These are phyloP conservation scores for Hyposoter dolosus DNA, from an alignment of 2,888 invertebrate species.

Conservation along the genomic window DNA sequence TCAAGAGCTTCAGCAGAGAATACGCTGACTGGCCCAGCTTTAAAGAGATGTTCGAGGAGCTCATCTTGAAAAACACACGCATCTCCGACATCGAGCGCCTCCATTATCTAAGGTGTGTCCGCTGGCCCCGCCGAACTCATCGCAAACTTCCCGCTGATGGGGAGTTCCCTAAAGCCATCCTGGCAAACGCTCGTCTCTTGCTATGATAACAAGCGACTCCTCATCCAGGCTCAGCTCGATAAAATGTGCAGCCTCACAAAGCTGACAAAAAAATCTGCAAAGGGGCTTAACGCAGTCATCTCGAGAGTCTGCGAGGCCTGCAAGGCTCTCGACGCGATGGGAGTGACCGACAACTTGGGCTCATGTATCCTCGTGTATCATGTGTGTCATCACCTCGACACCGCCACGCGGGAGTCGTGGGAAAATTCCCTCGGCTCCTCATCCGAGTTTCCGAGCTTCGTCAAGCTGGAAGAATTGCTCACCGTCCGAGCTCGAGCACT, in stretches of 20 bases:
- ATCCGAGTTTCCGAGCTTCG: conserved; percentile 2
- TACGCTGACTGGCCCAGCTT: not conserved
- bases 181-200: not conserved
- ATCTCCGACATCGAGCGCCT: not conserved
- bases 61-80: not conserved
- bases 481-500: not conserved
- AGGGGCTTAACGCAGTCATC: not conserved
- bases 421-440: conserved; percentile 38
- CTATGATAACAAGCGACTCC: not conserved
- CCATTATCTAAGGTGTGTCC: not conserved
- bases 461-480: conserved; percentile 40
- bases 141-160: not conserved
- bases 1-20: not conserved
- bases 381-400: conserved; percentile 25
- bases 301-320: not conserved
- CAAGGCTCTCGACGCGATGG: not conserved
- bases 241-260: not conserved
- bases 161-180: not conserved
- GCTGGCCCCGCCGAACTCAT: not conserved
- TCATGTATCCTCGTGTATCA: conserved; percentile 20
- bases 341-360: not conserved
- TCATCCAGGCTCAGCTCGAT: too few relatives aligned
- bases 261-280: not conserved
- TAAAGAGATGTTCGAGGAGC: not conserved
- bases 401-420: conserved; percentile 40